phyloP scores from a whole-genome alignment of 2,797 vertebrate species.

The Potorous gilbertii region DNA sequence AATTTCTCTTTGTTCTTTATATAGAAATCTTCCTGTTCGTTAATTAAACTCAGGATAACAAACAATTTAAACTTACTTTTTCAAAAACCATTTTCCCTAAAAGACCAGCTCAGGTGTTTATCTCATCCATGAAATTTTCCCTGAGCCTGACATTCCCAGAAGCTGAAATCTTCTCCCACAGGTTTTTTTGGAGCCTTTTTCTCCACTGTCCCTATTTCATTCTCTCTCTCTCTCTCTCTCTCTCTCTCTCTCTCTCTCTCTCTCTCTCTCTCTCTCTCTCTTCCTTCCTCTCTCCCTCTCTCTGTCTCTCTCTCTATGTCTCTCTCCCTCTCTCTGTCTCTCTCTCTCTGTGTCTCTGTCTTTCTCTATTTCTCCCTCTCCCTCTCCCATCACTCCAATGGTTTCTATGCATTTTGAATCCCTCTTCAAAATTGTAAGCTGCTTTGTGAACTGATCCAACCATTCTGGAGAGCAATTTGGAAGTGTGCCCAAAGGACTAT shows the following conservation, averaged over 20 bases:
- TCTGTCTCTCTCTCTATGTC: too few relatives aligned
- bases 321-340: too few relatives aligned
- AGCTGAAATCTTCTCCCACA: background rate
- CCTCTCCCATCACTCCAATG: background rate
- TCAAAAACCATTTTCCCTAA: background rate
- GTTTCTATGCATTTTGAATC: background rate
- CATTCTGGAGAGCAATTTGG: too few relatives aligned
- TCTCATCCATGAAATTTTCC: background rate
- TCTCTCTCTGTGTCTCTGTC: too few relatives aligned
- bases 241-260: too few relatives aligned
- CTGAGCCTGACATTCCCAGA: background rate
- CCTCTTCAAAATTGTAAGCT: background rate
- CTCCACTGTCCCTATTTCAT: background rate
- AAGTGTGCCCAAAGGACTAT: too few relatives aligned
- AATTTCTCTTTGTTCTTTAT: background rate
- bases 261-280: too few relatives aligned
- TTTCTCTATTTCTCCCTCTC: too few relatives aligned
- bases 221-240: background rate
- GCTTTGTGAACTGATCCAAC: background rate
- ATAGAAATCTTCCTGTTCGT: background rate
- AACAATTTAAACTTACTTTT: background rate
- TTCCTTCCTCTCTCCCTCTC: too few relatives aligned
- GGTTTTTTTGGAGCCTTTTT: background rate
- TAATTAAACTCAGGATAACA: background rate
- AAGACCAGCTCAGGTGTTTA: background rate